Evolutionary conservation across 1,140 invertebrate species (phyloP), one percentile per base, ranked within the genome.

Genomic region (Cydia pomonella): DNA sequence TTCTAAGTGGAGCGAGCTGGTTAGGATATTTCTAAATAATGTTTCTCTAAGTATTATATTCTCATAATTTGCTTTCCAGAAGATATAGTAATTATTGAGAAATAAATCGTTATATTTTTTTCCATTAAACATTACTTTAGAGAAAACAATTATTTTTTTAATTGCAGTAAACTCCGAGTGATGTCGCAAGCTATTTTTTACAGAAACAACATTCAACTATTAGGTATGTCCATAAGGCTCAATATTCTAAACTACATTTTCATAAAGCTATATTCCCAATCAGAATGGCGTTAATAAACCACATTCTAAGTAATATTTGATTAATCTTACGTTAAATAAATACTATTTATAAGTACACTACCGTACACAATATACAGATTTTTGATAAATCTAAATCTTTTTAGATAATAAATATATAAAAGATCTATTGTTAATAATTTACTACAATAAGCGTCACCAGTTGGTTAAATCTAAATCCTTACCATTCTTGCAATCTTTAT

Each of bases 201-300:
- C 72, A 81, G 69, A 76, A 78, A 79, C 75, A 82, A 85, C 76
- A 81, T 73, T 77, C 66, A 76, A 73, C 53, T 63, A 73, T 74
- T 72, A 79, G 79, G 41, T 44, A 44, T 44, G 71, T 84, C 75
- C 79, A 77, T 84, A 84, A 85, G 82, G 79, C 82, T 83, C 82
- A 79, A 53, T 83, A 85, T 78, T 64, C 83, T 89, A 88, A 81
- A 76, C 92, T 93, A 93, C 89, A 79, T 75, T 84, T 90, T 91
- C 80, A 93, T 93, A 93, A 93, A 93, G 92, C 92, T 93, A 91
- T 93, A 88, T 91, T 84, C 89, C 92, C 92, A 87, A 91, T 92
- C 81, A 89, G 84, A 87, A 91, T 89, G 85, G 89, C 83, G 79
- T 89, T 77, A 79, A 84, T 82, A 80, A 78, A 79, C 82, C 84